Base-by-base conservation (phyloP, 2,888 invertebrate species). In the Caenorhabditis wallacei region DNA sequence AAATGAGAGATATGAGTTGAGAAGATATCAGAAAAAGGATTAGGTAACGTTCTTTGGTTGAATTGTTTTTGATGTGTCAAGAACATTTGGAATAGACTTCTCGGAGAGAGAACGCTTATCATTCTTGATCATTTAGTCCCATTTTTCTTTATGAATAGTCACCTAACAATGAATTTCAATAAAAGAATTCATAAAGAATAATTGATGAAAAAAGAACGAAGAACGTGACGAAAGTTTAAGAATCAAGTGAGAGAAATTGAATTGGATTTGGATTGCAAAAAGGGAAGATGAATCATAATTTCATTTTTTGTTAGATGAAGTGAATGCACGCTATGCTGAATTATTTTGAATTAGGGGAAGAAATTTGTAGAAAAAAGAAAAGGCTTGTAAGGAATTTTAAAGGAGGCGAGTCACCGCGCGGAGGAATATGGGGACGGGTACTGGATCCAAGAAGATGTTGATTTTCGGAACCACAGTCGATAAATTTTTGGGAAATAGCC, bases 211-310 rank as follows among this genome's bases (percentile, higher is more conserved):
- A 48, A 48, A 35, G 30, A 56, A 56, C 35, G 18, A n/a, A 56
- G 18, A 26, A n/a, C n/a, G n/a, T n/a, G 35, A 56, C 26, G 10
- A 48, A 48, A 48, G 46, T 48, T 3, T 48, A 48, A 48, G 18
- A 48, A 48, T 48, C 46, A 48, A n/a, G 11, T 5, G 13, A 18
- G 2, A 48, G 7, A 48, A 56, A 56, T 56, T 35, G 18, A 35
- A 30, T 35, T 56, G 30, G 5, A 56, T 56, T 56, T 35, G n/a
- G 35, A 13, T 56, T 56, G n/a, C 7, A n/a, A 5, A 1, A 18
- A 35, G 2, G 18, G 54, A 54, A 35, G 35, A 56, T 56, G 56
- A 35, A 18, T 35, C 56, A 56, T 54, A 30, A 26, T 30, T 30
- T 30, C 4, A 8, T 30, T 30, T 30, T 30, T 8, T 30, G 3